Evolutionary conservation across 2,113 vertebrate species (phyloP).

Genomic region (Gobiocypris rarus): DNA sequence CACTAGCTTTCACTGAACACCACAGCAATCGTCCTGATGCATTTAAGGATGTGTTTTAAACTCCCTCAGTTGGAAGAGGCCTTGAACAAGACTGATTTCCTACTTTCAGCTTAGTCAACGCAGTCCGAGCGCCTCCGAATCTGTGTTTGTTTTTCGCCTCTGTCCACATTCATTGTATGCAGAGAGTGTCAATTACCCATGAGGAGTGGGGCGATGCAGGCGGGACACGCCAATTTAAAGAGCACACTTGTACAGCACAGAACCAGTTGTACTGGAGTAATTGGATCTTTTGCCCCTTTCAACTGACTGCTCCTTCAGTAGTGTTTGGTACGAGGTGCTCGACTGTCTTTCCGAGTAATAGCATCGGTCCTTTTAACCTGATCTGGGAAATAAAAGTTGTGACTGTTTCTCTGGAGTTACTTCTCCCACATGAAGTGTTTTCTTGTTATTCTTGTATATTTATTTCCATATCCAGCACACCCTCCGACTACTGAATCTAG

Average conservation of each 20-base stretch:
- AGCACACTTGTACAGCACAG: constrained; percentile 75
- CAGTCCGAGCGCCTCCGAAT: background rate
- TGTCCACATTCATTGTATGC: constrained; percentile 50
- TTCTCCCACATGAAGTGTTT: constrained; percentile 23
- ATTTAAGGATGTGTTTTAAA: constrained; percentile 10
- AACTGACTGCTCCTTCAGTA: constrained; percentile 73
- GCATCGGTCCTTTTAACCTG: constrained; percentile 18
- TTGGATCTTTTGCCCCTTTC: constrained; percentile 77
- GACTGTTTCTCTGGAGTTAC: constrained; percentile 14
- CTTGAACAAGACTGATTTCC: background rate
- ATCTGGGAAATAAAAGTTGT: constrained; percentile 23
- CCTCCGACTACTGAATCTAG: constrained; percentile 11
- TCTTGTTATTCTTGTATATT: constrained; percentile 4
- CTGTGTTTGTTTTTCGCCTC: constrained; percentile 33
- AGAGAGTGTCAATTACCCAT: constrained; percentile 79
- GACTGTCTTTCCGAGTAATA: constrained; percentile 15
- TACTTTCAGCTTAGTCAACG: constrained; percentile 5
- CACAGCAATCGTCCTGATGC: background rate
- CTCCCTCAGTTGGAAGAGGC: background rate
- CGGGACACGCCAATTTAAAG: constrained; percentile 76
- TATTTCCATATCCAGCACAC: background rate
- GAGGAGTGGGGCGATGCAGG: constrained; percentile 26
- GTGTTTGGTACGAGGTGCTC: constrained; percentile 41
- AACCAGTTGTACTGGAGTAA: constrained; percentile 79
- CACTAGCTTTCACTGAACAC: background rate